A percentile compares a stretch with the other conserved stretches of the same genome.
Conservation (phyloP, 2,797 vertebrate genomes). For the Crypturellus tataupa region DNA sequence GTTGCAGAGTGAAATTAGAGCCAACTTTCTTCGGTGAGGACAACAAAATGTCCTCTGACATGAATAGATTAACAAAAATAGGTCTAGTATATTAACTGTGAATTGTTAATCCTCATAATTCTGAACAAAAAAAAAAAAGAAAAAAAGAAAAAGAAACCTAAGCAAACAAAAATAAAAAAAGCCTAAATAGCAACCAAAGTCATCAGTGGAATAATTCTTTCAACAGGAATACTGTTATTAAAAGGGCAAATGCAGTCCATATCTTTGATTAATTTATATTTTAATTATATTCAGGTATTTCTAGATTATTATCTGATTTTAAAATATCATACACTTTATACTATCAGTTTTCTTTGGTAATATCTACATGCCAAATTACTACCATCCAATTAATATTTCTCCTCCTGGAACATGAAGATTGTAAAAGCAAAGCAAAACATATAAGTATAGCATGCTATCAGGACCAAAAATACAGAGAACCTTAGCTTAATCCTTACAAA, state of each 20-base stretch:
- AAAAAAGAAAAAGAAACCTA: background rate
- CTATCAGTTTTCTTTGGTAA: background rate
- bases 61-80: background rate
- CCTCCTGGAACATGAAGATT: background rate
- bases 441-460: background rate
- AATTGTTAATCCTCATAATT: background rate
- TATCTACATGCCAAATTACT: background rate
- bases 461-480: background rate
- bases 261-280: background rate
- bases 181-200: background rate
- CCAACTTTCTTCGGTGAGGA: conserved; percentile 24
- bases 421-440: background rate
- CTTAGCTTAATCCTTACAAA: conserved; percentile 18
- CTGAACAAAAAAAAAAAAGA: background rate
- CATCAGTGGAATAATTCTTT: background rate
- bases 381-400: background rate
- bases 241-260: background rate
- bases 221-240: background rate
- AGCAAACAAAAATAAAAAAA: background rate
- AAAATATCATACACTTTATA: background rate
- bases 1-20: background rate
- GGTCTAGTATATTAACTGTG: background rate
- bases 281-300: background rate
- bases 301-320: background rate
- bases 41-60: background rate